These are phyloP conservation scores for Scyliorhinus canicula DNA, from an alignment of 2,797 vertebrate genomes.

Conservation along the genomic window DNA sequence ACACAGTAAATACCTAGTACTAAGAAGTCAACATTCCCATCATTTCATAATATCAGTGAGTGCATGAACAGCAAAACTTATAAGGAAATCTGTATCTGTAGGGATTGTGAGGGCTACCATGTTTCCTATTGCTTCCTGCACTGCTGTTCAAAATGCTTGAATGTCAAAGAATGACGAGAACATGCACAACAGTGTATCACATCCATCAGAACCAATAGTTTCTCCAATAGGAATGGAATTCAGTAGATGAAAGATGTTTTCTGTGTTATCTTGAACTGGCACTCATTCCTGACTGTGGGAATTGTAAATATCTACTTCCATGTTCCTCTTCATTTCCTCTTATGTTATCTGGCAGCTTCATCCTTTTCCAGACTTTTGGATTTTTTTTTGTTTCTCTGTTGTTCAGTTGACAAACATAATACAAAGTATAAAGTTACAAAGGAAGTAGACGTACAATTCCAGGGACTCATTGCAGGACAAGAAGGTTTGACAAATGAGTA, in stretches of 20 bases:
- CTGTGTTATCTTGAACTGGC: not conserved
- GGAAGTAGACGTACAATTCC: not conserved
- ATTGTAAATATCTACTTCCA: not conserved
- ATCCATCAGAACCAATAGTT: not conserved
- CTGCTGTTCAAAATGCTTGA: not conserved
- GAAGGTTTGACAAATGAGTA: not conserved
- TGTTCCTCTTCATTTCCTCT: not conserved
- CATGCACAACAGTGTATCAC: not conserved
- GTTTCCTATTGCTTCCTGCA: not conserved
- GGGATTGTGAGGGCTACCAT: not conserved
- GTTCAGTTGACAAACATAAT: not conserved
- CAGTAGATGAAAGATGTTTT: not conserved
- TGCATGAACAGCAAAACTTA: not conserved
- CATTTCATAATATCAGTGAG: not conserved
- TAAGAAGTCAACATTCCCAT: not conserved
- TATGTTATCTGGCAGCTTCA: not conserved
- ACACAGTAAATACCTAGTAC: not conserved
- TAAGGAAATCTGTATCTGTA: not conserved
- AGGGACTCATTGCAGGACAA: not conserved
- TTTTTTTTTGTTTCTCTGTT: not conserved
- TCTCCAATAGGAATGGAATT: not conserved
- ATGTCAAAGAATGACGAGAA: not conserved
- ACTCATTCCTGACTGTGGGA: not conserved
- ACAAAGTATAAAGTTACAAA: not conserved
- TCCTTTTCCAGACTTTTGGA: not conserved